phyloP scores from a whole-genome alignment of 2,797 vertebrate genomes.

The Chloroceryle inda region DNA sequence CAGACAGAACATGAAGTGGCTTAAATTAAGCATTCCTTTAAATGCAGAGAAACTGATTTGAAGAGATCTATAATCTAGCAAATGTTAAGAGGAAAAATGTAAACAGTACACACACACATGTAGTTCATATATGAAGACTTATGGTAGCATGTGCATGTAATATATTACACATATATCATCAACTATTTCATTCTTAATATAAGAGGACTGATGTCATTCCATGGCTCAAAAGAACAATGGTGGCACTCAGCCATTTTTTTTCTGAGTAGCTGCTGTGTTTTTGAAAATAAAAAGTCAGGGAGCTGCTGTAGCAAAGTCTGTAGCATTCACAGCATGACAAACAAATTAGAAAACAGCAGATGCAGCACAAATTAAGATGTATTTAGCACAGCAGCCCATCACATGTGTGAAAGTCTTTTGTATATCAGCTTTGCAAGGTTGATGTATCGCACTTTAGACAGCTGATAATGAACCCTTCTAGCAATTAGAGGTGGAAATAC shows the following conservation, averaged over 20 bases:
- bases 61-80: background rate
- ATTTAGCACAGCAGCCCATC: conserved; percentile 87
- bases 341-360: conserved; percentile 88
- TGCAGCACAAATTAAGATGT: conserved; percentile 89
- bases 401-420: conserved; percentile 85
- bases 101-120: background rate
- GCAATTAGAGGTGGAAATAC: conserved; percentile 84
- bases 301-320: conserved; percentile 79
- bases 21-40: background rate
- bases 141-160: background rate
- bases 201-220: conserved; percentile 40
- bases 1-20: background rate
- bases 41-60: background rate
- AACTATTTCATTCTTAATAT: conserved; percentile 5
- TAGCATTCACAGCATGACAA: conserved; percentile 83
- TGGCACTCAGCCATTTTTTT: conserved; percentile 77
- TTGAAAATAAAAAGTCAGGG: conserved; percentile 72
- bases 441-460: conserved; percentile 83
- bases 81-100: background rate
- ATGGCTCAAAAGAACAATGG: conserved; percentile 75
- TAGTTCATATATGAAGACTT: background rate
- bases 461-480: conserved; percentile 83
- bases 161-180: background rate
- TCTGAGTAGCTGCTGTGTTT: conserved; percentile 74
- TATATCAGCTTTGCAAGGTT: conserved; percentile 83